Evolutionary conservation across 2,888 invertebrate genomes (phyloP), one percentile per base, ranked within the genome.

Genomic region (Anticlea derivata): DNA sequence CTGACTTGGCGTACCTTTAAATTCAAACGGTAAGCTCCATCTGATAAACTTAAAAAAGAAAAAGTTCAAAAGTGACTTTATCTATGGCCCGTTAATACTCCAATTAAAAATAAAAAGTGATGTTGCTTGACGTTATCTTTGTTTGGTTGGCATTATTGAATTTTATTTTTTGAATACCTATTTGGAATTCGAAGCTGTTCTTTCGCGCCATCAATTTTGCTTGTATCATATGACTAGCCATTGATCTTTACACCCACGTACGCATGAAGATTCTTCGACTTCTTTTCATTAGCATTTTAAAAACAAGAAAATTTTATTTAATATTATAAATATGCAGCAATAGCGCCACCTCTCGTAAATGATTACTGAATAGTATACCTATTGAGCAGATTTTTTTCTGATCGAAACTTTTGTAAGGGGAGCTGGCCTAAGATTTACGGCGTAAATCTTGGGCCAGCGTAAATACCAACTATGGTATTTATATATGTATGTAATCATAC

Each of bases 11-110:
- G 80, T 83, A 86, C 86, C 86, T 86, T 83, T 85, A 82, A 85
- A 86, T 86, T 85, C 85, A 82, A 87, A 86, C 83, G 80, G 84
- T 52, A 88, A 88, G 89, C 86, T n/a, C 86, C 86, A 87, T 87
- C 89, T 72, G 89, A 88, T 89, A 85, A 85, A 75, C 63, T 68
- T 63, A 54, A 73, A 78, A 81, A 78, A 81, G 74, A 71, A 73
- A 80, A 77, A 75, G 70, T 75, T 71, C 51, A 61, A 68, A 74
- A 80, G 75, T 78, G 87, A 81, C 86, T 80, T 87, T 89, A 89
- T 88, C 89, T 83, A 74, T 80, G 81, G 68, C 63, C 81, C 73
- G 84, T 85, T 88, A 90, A 90, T 86, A 83, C 88, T 78, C 76
- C 87, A 88, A 89, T 89, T 88, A 86, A 80, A 83, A 84, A 85